Base-by-base conservation (phyloP, 2,888 invertebrate species). In the Stenoptilia bipunctidactyla region DNA sequence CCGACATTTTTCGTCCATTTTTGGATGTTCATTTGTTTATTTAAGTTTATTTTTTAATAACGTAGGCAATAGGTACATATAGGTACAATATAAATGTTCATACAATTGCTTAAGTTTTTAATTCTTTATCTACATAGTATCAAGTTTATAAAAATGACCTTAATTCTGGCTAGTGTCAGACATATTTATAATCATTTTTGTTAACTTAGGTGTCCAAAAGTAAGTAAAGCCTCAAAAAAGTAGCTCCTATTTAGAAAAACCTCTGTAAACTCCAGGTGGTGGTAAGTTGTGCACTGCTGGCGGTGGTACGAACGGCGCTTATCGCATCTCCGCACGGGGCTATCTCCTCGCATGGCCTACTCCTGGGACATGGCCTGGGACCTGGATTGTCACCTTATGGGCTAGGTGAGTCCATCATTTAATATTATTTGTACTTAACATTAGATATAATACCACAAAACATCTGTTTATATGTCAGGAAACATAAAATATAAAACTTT, bases 291-390 rank as follows among this genome's bases (percentile, higher is more conserved):
- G 66, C 73, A 47, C 51, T 85, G 44, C 48, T 79, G 42, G 62
- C 70, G 49, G 63, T 85, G 15, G 82, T 80, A 9, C 74, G 71
- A 38, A 87, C 83, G 15, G 88, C 86, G 1, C 55, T 87, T 41
- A 75, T 74, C 8, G 63, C 59, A 15, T 8, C 3, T 20, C 80
- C 66, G 15, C 80, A 83, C 43, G 79, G 77, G 1, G 83, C 75
- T 14, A 50, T 83, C 15, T 83, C 80, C 3, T 63, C 75, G 5
- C 76, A 76, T 45, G 77, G 77, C 52, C 63, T 82, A 43, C 67
- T 84, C 2, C 53, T 85, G 13, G 86, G 82, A 0, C 69, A 68
- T 1, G 74, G 62, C 1, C 48, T 69, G 13, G 61, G 63, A n/a
- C 61, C 62, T 14, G 72, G 62, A 1, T 61, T 66, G 20, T 69